A percentile compares a stretch with the other conserved stretches of the same genome.
Conservation (phyloP, 2,113 vertebrate genomes). For the Bubalus kerabau region DNA sequence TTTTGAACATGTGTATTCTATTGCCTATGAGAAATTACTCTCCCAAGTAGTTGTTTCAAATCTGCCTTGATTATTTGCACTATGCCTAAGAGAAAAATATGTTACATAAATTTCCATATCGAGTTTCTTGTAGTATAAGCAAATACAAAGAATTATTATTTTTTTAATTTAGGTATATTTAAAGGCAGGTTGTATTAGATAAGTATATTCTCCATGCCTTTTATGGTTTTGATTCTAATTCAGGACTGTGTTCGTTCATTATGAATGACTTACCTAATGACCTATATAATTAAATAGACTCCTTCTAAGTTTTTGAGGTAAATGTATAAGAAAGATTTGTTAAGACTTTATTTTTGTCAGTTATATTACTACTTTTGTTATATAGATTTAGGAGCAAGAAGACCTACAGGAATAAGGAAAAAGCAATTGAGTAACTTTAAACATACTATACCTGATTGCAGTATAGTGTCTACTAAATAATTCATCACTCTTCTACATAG, state of each 20-base stretch:
- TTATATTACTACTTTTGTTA: conserved; percentile 47
- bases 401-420: conserved; percentile 54
- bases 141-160: background rate
- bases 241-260: background rate
- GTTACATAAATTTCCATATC: background rate
- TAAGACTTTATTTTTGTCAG: conserved; percentile 5
- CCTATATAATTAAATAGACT: background rate
- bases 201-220: background rate
- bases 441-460: conserved; percentile 44
- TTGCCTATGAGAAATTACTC: background rate
- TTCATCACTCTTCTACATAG: conserved; percentile 28
- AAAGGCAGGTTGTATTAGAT: background rate
- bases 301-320: background rate
- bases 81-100: background rate
- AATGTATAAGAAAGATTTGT: background rate
- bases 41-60: background rate
- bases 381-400: conserved; percentile 54
- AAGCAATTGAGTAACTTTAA: conserved; percentile 71
- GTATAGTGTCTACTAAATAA: conserved; percentile 45
- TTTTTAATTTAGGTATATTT: background rate
- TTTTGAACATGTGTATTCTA: background rate
- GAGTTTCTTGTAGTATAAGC: background rate
- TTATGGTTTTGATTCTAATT: background rate
- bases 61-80: background rate
- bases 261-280: background rate